These are phyloP conservation scores for Pangasius krempfi DNA, from an alignment of 2,797 vertebrate species.

Conservation along the genomic window DNA sequence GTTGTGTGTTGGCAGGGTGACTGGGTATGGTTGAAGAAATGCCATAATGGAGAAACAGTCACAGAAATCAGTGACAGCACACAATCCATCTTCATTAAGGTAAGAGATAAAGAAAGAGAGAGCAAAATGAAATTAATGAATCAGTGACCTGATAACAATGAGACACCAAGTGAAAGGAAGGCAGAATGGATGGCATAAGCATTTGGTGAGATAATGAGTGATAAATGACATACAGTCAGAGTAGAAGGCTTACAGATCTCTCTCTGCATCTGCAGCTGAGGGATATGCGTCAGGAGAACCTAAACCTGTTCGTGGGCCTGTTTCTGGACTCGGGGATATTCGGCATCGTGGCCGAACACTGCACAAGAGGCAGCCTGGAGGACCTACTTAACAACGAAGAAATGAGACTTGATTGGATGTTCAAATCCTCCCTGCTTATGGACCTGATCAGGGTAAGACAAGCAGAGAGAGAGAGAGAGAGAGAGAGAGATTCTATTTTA, in stretches of 20 bases:
- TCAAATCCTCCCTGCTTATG: constrained; percentile 91
- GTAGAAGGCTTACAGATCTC: neutral
- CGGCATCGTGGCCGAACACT: constrained; percentile 89
- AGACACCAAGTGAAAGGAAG: neutral
- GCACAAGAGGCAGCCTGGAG: constrained; percentile 86
- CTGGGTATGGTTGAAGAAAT: constrained; percentile 95
- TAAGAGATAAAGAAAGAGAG: constrained; percentile 59
- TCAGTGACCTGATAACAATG: neutral
- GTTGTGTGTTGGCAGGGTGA: constrained; percentile 78
- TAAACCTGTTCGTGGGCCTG: constrained; percentile 89
- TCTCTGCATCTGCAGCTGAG: constrained; percentile 74
- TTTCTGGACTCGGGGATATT: constrained; percentile 84
- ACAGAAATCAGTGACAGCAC: constrained; percentile 72
- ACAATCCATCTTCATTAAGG: constrained; percentile 81
- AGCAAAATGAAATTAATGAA: neutral
- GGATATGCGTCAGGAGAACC: constrained; percentile 92
- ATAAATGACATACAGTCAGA: neutral
- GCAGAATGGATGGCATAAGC: neutral
- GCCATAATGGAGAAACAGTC: constrained; percentile 68
- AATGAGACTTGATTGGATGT: constrained; percentile 98
- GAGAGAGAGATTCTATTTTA: neutral
- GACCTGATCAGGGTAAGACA: constrained; percentile 88
- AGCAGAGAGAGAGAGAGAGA: neutral
- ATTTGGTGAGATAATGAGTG: neutral
- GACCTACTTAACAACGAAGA: constrained; percentile 87